Base-by-base conservation (phyloP, 1,140 invertebrate species). In the Eufriesea mexicana region DNA sequence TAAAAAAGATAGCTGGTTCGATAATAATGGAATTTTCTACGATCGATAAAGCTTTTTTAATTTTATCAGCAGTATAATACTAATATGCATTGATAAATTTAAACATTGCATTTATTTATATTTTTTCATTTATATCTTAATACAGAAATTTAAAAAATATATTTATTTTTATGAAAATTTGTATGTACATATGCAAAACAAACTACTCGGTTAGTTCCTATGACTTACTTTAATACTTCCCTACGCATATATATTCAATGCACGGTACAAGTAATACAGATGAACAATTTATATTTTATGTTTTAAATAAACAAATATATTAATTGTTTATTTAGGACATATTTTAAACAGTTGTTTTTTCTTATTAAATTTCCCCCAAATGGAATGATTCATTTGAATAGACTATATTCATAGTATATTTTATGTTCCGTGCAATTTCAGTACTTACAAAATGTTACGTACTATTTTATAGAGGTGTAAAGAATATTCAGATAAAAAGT, bases 371-470 rank as follows among this genome's bases (percentile, higher is more conserved):
- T 73, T 57, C 1, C 51, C 51, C 28, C 23, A 57, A 55, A n/a
- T 5, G 20, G 23, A 57, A 23, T 12, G 20, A 73, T 42, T 18
- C 12, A 9, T 57, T 73, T 20, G 28, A 73, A 42, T 14, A 42
- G 20, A 35, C 12, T 14, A 23, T 71, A 73, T n/a, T 28, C 71
- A 55, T 20, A 55, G 10, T 4, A 35, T 35, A 23, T 18, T 76
- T 59, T 8, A 25, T 59, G 45, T 35, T 76, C n/a, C 74, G 49
- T 79, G 35, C 42, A 57, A 68, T 78, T 70, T 68, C 18, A 59
- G 16, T 23, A 28, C 25, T 68, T 79, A 35, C 51, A 7, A 59
- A 47, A 59, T 35, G 45, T 79, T 57, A n/a, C 18, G 45, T 35
- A 45, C 6, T 28, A 8, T 77, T 55, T 25, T 79, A 20, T 20